Conservation (phyloP, 2,888 invertebrate genomes). For the Odontocerum albicorne region DNA sequence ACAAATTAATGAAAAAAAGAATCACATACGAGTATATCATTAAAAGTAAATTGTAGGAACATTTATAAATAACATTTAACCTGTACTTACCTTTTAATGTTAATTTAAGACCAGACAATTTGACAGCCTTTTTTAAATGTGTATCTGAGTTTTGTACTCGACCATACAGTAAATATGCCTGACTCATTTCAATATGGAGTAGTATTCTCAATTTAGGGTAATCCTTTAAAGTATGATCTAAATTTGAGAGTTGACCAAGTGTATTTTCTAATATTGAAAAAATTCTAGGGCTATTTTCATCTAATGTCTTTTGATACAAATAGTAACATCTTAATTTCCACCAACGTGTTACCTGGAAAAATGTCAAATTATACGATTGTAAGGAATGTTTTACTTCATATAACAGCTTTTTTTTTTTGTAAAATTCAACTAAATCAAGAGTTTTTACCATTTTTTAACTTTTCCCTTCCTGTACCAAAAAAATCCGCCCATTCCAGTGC, state of each 20-base stretch:
- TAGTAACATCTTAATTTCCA: constrained; percentile 76
- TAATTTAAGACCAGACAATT: constrained; percentile 66
- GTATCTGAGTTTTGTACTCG: constrained; percentile 71
- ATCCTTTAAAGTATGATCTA: constrained; percentile 44
- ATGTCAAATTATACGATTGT: no score
- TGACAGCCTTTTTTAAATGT: constrained; percentile 64
- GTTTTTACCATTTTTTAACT: no score
- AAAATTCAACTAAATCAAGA: no score
- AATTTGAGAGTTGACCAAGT: constrained; percentile 51
- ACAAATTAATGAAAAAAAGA: background rate
- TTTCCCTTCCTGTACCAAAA: no score
- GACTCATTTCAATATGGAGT: constrained; percentile 57
- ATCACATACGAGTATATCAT: background rate
- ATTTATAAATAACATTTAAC: background rate
- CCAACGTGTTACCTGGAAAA: constrained; percentile 58
- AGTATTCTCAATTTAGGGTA: constrained; percentile 46
- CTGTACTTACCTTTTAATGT: constrained; percentile 64
- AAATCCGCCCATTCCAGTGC: no score
- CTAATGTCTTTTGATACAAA: constrained; percentile 74
- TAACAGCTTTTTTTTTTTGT: no score
- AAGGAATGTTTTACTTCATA: no score
- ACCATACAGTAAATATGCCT: constrained; percentile 74
- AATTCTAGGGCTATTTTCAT: constrained; percentile 72
- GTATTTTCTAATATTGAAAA: constrained; percentile 60
- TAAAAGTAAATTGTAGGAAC: background rate